Evolutionary conservation across 2,113 vertebrate genomes (phyloP), one percentile per base, ranked within the genome.

Genomic region (Phrynosoma platyrhinos): DNA sequence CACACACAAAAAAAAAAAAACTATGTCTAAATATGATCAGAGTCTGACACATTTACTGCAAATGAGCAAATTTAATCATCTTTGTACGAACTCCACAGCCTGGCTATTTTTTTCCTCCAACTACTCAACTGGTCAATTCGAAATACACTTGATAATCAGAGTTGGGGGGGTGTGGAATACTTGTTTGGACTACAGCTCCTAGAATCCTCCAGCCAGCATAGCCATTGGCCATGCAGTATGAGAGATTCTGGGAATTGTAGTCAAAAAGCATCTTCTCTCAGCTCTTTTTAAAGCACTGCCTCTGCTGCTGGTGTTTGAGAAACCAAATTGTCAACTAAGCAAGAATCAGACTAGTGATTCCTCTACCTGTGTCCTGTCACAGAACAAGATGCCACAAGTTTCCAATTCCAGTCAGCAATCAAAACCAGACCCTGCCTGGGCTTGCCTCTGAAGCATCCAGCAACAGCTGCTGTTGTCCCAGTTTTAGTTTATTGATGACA

Each of bases 81-180:
- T 79, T 58, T 52, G 78, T 53, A 79, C 13, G 55, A 79, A 58
- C 30, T 79, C 30, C 8, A 30, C 78, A 79, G 52, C 78, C 55
- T 79, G 52, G 78, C 27, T 32, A 79, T n/a, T 55, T 42, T 53
- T 79, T 14, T 79, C 55, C 55, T 79, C 52, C 53, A 79, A 58
- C 30, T 20, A 79, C 16, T n/a, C 16, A 55, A 53, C 55, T 53
- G n/a, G 78, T n/a, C 78, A 79, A 79, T 79, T 53, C 32, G 77
- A 79, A 79, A 79, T 53, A 55, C 55, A 52, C 78, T 55, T 79
- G 52, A 79, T 52, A n/a, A 79, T 18, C 52, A 79, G 52, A 79
- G n/a, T 53, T 30, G 78, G 52, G 52, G 52, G 18, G 18, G 13
- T n/a, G n/a, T n/a, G n/a, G n/a, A n/a, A 3, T 16, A 18, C 58